Conservation (phyloP, 2,888 invertebrate genomes). For the Himalopsyche kuldschensis region DNA sequence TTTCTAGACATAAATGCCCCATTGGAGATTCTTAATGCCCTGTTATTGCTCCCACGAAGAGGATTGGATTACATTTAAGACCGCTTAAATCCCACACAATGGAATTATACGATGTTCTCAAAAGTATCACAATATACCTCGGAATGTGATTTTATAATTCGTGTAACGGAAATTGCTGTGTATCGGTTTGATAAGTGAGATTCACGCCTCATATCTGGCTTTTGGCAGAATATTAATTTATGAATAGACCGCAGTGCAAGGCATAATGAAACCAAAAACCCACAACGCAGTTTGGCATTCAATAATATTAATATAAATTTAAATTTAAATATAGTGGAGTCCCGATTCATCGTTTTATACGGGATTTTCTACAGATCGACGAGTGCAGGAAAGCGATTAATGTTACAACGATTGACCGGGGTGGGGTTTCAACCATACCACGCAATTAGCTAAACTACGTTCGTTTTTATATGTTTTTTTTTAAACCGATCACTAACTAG, state of each 20-base stretch:
- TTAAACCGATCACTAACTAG: too few relatives aligned
- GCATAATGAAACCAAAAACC: too few relatives aligned
- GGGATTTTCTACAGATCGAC: too few relatives aligned
- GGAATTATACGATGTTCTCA: neutral
- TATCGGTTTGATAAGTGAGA: neutral
- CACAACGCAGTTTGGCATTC: too few relatives aligned
- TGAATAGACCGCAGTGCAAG: neutral
- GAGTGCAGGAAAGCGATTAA: too few relatives aligned
- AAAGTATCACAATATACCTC: neutral
- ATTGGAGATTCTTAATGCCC: neutral
- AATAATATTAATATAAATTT: too few relatives aligned
- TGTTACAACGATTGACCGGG: too few relatives aligned
- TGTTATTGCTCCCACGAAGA: neutral
- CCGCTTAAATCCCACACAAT: neutral
- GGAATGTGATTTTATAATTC: neutral
- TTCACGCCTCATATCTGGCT: neutral
- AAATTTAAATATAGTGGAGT: too few relatives aligned
- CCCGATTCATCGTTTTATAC: too few relatives aligned
- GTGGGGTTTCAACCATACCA: too few relatives aligned
- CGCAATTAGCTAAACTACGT: too few relatives aligned
- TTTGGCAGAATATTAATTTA: neutral
- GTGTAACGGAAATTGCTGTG: neutral
- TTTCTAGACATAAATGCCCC: neutral
- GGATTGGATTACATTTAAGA: neutral
- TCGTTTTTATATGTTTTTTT: too few relatives aligned